phyloP scores from a whole-genome alignment of 1,140 invertebrate species.

The Aphelenchoides fujianensis region DNA sequence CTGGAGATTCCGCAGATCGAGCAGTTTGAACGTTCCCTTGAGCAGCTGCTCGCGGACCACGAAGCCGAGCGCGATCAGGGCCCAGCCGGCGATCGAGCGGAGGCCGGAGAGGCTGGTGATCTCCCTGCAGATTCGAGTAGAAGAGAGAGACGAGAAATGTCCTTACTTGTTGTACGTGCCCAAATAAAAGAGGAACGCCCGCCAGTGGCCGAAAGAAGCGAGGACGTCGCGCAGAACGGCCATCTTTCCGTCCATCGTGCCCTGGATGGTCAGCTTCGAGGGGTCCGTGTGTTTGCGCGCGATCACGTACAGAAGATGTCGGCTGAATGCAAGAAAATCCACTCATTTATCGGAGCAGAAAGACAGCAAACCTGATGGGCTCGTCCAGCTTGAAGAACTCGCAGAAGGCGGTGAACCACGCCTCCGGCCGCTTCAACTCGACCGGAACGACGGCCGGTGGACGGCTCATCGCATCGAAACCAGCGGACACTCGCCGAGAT shows the following conservation, averaged over 20 bases:
- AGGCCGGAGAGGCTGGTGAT: neutral
- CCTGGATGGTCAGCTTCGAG: no score
- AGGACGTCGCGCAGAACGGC: neutral
- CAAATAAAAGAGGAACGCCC: slow-evolving; percentile 1
- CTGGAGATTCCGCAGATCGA: neutral
- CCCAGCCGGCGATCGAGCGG: neutral
- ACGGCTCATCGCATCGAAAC: no score
- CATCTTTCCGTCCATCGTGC: no score
- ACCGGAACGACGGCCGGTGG: no score
- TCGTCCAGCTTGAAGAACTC: neutral
- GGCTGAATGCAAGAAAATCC: neutral
- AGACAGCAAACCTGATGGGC: neutral
- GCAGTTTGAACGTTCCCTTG: neutral
- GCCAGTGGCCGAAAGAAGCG: neutral
- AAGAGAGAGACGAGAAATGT: neutral
- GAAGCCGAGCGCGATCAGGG: neutral
- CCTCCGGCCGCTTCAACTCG: no score
- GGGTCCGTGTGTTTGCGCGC: no score
- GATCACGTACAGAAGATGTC: slow-evolving; percentile 3
- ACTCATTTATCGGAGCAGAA: no score
- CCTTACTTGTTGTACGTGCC: neutral
- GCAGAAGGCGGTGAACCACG: no score
- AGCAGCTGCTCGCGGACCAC: neutral
- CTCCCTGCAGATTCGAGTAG: neutral
- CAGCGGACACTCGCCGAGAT: no score